Conservation (phyloP, 2,113 vertebrate species). For the Paraplagusia blochii region DNA sequence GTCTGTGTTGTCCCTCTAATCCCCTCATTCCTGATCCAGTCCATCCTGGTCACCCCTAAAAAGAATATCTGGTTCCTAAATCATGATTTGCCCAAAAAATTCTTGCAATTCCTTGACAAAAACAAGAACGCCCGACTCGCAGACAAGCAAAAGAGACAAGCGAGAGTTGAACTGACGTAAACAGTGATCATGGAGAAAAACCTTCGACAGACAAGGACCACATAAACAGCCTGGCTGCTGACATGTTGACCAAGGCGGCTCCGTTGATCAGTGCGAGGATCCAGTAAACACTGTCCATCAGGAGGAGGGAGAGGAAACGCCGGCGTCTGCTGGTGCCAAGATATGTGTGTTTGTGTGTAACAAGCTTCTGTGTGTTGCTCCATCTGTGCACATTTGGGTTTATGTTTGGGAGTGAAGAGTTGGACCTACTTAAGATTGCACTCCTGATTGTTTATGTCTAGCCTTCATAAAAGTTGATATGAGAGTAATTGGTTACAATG, state of each 20-base stretch:
- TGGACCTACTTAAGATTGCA: conserved; percentile 27
- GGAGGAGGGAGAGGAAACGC: conserved; percentile 20
- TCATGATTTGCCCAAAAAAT: too few species aligned
- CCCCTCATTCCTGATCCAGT: too few species aligned
- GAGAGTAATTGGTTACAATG: conserved; percentile 19
- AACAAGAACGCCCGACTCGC: conserved; percentile 4
- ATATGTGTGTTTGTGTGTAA: conserved; percentile 9
- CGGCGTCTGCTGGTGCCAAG: conserved; percentile 13
- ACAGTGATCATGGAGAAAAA: conserved; percentile 38
- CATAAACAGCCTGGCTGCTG: conserved; percentile 36
- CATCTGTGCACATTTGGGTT: not conserved
- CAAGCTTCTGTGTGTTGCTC: conserved; percentile 4
- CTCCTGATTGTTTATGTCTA: conserved; percentile 34
- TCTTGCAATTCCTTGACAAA: too few species aligned
- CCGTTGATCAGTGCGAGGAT: conserved; percentile 32
- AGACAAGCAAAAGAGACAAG: conserved; percentile 3
- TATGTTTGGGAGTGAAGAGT: conserved; percentile 15
- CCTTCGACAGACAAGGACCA: conserved; percentile 12
- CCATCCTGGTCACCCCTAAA: too few species aligned
- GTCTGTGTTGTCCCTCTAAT: too few species aligned
- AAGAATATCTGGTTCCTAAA: too few species aligned
- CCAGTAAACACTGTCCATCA: conserved; percentile 41
- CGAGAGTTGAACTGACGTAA: conserved; percentile 31
- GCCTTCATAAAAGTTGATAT: conserved; percentile 26
- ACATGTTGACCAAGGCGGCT: conserved; percentile 14